phyloP scores from a whole-genome alignment of 2,113 vertebrate species.

The Prunella himalayana region DNA sequence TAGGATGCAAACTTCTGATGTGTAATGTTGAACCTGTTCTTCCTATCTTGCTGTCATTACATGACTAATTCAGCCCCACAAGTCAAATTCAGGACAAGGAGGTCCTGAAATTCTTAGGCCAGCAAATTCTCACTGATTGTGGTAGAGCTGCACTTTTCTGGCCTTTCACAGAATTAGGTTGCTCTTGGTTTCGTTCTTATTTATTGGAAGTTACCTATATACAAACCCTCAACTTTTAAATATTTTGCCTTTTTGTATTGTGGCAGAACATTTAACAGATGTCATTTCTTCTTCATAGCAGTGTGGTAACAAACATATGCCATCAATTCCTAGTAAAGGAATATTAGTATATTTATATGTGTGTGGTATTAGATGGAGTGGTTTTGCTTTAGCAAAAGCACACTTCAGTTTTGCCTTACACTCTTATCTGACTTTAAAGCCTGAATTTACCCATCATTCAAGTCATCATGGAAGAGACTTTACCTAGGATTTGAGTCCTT shows the following conservation, averaged over 20 bases:
- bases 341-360: neutral
- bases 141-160: neutral
- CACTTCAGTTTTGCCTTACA: neutral
- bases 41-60: neutral
- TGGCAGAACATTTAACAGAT: neutral
- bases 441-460: conserved; percentile 30
- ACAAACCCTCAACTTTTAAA: neutral
- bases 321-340: neutral
- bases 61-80: neutral
- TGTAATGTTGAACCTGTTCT: neutral
- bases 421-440: neutral
- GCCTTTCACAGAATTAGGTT: neutral
- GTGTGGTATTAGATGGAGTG: neutral
- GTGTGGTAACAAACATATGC: neutral
- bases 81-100: neutral
- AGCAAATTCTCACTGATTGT: neutral
- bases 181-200: neutral
- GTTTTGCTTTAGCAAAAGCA: conserved; percentile 6
- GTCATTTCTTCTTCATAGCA: neutral
- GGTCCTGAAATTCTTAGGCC: neutral
- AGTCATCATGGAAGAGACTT: conserved; percentile 20
- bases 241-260: neutral
- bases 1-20: neutral
- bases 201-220: neutral
- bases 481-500: conserved; percentile 48